phyloP scores from a whole-genome alignment of 2,888 invertebrate species.

The Diarsia brunnea region DNA sequence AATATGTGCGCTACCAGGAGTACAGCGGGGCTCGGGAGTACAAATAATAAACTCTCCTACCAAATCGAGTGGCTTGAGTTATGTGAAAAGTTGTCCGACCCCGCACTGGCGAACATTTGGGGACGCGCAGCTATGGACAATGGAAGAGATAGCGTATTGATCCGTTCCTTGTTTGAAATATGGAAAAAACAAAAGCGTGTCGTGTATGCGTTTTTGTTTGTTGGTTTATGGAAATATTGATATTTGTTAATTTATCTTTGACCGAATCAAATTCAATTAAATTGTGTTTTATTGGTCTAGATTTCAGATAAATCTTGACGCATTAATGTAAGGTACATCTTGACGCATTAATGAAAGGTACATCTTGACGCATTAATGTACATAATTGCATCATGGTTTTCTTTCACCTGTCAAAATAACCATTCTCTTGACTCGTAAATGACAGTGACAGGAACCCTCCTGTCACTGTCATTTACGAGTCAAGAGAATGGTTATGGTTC shows the following conservation, averaged over 20 bases:
- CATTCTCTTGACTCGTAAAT: not conserved
- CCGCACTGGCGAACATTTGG: slow-evolving; percentile 76
- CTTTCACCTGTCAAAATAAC: not conserved
- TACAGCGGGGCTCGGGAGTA: slow-evolving; percentile 74
- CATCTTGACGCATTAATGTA: too few species aligned
- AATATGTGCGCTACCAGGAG: slow-evolving; percentile 73
- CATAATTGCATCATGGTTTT: not conserved
- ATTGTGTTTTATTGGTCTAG: not conserved
- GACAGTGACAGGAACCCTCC: not conserved
- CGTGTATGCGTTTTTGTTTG: not conserved
- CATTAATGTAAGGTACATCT: too few species aligned
- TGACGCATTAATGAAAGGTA: too few species aligned
- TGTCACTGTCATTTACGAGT: too few species aligned
- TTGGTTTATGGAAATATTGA: not conserved
- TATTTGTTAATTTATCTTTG: not conserved
- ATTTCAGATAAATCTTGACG: not conserved
- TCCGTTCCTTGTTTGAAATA: slow-evolving; percentile 26
- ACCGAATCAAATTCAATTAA: not conserved
- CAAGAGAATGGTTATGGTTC: too few species aligned
- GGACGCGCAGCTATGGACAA: slow-evolving; percentile 67
- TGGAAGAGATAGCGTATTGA: slow-evolving; percentile 68
- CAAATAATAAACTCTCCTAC: slow-evolving; percentile 88
- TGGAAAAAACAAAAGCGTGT: slow-evolving; percentile 21
- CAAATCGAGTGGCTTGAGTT: slow-evolving; percentile 89
- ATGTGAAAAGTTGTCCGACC: slow-evolving; percentile 87